phyloP scores from a whole-genome alignment of 2,888 invertebrate genomes.

The Amphipoea lucens region DNA sequence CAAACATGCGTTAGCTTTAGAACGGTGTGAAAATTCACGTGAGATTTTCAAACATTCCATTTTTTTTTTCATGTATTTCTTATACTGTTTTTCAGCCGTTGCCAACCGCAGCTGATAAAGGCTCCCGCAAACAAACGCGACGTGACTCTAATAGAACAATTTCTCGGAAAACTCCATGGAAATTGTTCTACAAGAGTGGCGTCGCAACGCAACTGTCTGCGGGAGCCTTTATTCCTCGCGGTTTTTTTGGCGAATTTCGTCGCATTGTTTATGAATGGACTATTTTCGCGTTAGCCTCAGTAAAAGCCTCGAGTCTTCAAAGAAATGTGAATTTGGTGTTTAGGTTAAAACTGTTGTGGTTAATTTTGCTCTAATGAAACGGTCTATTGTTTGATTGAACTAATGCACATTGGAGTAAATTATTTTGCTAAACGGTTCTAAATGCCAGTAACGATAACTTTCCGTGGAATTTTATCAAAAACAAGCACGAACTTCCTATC shows the following conservation, averaged over 20 bases:
- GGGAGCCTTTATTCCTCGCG: not conserved
- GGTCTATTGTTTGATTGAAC: constrained; percentile 28
- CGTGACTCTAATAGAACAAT: not conserved
- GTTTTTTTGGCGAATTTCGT: constrained; percentile 31
- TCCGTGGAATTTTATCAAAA: not conserved
- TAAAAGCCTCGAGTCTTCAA: constrained; percentile 27
- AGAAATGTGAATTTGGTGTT: constrained; percentile 23
- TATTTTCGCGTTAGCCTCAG: constrained; percentile 32
- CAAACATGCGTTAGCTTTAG: constrained; percentile 51
- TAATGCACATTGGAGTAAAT: constrained; percentile 30
- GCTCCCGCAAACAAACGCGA: not conserved
- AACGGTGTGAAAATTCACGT: constrained; percentile 66
- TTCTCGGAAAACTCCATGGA: not conserved
- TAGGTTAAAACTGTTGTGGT: constrained; percentile 16
- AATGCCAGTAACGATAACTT: not conserved
- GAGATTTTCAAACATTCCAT: constrained; percentile 72
- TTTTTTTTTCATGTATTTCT: constrained; percentile 62
- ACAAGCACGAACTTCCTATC: not conserved
- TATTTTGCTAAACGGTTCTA: constrained; percentile 7
- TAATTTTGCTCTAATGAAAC: constrained; percentile 21
- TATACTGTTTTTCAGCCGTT: constrained; percentile 22
- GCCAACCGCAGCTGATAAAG: constrained; percentile 30
- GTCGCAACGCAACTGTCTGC: not conserved
- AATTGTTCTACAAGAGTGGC: not conserved
- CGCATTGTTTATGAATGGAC: constrained; percentile 41